Conservation (phyloP, 1,140 invertebrate species). For the Atta colombica region DNA sequence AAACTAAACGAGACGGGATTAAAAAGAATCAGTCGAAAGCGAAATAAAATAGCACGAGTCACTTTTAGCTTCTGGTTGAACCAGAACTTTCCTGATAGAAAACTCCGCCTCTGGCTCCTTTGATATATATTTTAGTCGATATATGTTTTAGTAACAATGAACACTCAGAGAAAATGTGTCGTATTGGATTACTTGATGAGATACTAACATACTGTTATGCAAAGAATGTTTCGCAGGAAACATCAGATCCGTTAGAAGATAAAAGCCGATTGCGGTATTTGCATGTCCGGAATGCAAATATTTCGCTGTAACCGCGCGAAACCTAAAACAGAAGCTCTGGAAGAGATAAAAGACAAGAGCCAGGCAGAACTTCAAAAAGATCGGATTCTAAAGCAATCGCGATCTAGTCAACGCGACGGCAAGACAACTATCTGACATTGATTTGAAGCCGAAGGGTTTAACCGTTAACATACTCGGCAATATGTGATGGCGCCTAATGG, state of each 20-base stretch:
- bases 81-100: neutral
- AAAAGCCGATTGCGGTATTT: constrained; percentile 30
- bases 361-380: constrained; percentile 45
- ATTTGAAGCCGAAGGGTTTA: constrained; percentile 73
- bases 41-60: neutral
- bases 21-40: neutral
- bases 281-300: constrained; percentile 46
- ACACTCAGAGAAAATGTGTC: neutral
- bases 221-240: neutral
- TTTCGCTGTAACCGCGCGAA: constrained; percentile 1
- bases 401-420: neutral
- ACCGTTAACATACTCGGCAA: constrained; percentile 61
- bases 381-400: constrained; percentile 43
- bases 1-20: neutral
- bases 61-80: neutral
- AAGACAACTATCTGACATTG: constrained; percentile 67
- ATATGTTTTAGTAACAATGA: neutral
- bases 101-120: neutral
- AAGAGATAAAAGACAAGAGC: neutral
- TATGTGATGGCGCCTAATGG: constrained; percentile 75
- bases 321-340: neutral
- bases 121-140: neutral
- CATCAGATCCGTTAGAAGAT: constrained; percentile 3
- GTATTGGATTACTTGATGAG: neutral
- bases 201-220: neutral